These are phyloP conservation scores for Tenthredo livida DNA, from an alignment of 2,888 invertebrate genomes.

Conservation along the genomic window DNA sequence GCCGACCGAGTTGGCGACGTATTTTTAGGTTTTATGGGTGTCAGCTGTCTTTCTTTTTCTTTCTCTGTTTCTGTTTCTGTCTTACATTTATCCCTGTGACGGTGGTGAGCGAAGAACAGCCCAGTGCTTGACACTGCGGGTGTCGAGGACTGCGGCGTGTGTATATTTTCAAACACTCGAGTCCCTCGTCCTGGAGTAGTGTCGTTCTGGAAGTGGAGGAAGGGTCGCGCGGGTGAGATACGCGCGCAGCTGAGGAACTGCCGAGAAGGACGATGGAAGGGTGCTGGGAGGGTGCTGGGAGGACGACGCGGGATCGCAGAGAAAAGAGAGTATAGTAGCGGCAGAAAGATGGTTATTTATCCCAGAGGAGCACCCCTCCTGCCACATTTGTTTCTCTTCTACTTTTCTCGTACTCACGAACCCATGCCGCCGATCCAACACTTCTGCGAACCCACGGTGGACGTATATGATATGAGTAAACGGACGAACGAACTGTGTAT, in stretches of 20 bases:
- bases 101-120: conserved; percentile 37
- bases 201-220: conserved; percentile 57
- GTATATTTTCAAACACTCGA: conserved; percentile 61
- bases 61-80: conserved; percentile 9
- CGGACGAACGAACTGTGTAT: conserved; percentile 39
- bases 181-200: conserved; percentile 58
- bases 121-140: conserved; percentile 42
- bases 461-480: conserved; percentile 47
- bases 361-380: conserved; percentile 55
- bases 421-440: conserved; percentile 38
- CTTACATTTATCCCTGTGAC: conserved; percentile 36
- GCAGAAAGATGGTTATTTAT: conserved; percentile 56
- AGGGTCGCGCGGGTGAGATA: conserved; percentile 52
- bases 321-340: conserved; percentile 20
- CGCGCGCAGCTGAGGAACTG: conserved; percentile 54
- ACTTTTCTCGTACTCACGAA: conserved; percentile 51
- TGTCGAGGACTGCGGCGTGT: conserved; percentile 59
- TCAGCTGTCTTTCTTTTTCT: conserved; percentile 29
- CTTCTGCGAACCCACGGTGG: conserved; percentile 26
- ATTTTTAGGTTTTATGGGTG: conserved; percentile 52
- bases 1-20: background rate
- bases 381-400: conserved; percentile 58
- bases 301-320: conserved; percentile 33
- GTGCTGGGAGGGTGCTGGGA: background rate
- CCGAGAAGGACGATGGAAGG: conserved; percentile 42